phyloP scores from a whole-genome alignment of 2,888 invertebrate genomes.

The Eulithis testata region DNA sequence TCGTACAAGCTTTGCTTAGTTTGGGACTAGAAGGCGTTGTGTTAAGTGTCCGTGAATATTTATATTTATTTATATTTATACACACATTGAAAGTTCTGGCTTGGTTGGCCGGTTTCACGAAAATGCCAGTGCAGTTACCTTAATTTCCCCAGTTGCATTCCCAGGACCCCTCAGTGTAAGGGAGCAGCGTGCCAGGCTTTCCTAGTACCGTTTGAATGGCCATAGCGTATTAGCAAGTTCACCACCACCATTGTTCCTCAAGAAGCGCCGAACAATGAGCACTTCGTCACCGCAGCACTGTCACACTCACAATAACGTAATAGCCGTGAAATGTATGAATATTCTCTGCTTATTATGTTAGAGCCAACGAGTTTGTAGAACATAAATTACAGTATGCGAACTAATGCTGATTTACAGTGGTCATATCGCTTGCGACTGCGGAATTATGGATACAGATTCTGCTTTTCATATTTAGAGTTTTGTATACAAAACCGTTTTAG shows the following conservation, averaged over 20 bases:
- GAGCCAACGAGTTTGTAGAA: conserved; percentile 44
- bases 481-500: conserved; percentile 9
- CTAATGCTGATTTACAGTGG: conserved; percentile 43
- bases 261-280: conserved; percentile 49
- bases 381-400: conserved; percentile 45
- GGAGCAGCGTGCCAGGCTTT: conserved; percentile 10
- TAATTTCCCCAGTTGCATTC: conserved; percentile 35
- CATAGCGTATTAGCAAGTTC: conserved; percentile 39
- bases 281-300: conserved; percentile 45
- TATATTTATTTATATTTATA: no score
- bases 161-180: conserved; percentile 9
- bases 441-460: conserved; percentile 16
- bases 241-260: conserved; percentile 47
- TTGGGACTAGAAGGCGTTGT: no score
- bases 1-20: no score
- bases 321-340: conserved; percentile 56
- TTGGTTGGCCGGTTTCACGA: conserved; percentile 1
- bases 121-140: conserved; percentile 22
- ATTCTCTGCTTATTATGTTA: conserved; percentile 46
- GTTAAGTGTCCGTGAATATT: no score
- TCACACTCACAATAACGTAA: conserved; percentile 46
- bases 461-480: conserved; percentile 18
- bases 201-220: conserved; percentile 36
- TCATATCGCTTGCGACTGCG: conserved; percentile 27
- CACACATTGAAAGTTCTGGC: background rate